A percentile compares a stretch with the other conserved stretches of the same genome.
Evolutionary conservation across 2,797 vertebrate species (phyloP).

Genomic region (Myripristis jacobus): DNA sequence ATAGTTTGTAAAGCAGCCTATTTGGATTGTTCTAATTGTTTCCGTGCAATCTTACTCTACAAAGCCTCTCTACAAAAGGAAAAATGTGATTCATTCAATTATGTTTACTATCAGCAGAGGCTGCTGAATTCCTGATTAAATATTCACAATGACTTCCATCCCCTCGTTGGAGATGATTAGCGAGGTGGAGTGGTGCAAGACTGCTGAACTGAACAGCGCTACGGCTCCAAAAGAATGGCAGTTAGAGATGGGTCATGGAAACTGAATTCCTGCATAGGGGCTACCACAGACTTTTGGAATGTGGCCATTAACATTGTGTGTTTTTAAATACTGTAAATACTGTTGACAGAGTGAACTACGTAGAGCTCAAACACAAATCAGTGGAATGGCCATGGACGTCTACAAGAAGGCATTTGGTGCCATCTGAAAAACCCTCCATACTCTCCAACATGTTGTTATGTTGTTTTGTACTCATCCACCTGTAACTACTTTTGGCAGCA

Average conservation of each 20-base stretch:
- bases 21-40: slow-evolving; percentile 37
- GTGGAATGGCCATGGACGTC: slow-evolving; percentile 41
- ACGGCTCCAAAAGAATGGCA: slow-evolving; percentile 9
- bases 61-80: slow-evolving; percentile 34
- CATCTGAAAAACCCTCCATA: slow-evolving; percentile 48
- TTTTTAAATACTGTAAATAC: not conserved
- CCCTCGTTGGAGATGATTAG: slow-evolving; percentile 60
- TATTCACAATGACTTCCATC: slow-evolving; percentile 60
- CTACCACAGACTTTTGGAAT: not conserved
- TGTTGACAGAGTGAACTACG: slow-evolving; percentile 9
- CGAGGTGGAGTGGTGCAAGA: slow-evolving; percentile 37
- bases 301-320: slow-evolving; percentile 5
- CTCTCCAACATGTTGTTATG: slow-evolving; percentile 49
- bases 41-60: slow-evolving; percentile 17
- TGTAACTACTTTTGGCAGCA: slow-evolving; percentile 37
- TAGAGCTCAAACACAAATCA: slow-evolving; percentile 5
- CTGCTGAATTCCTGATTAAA: slow-evolving; percentile 65
- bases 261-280: not conserved
- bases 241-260: slow-evolving; percentile 17
- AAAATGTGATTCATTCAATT: slow-evolving; percentile 50
- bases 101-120: slow-evolving; percentile 46
- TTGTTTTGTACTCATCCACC: slow-evolving; percentile 48
- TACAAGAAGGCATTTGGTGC: slow-evolving; percentile 45
- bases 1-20: slow-evolving; percentile 16
- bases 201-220: slow-evolving; percentile 23